Percentiles rank a stretch among this genome's conserved stretches.
These are phyloP conservation scores for Drosophila fungiperda DNA, from an alignment of 2,888 invertebrate species.

Conservation along the genomic window DNA sequence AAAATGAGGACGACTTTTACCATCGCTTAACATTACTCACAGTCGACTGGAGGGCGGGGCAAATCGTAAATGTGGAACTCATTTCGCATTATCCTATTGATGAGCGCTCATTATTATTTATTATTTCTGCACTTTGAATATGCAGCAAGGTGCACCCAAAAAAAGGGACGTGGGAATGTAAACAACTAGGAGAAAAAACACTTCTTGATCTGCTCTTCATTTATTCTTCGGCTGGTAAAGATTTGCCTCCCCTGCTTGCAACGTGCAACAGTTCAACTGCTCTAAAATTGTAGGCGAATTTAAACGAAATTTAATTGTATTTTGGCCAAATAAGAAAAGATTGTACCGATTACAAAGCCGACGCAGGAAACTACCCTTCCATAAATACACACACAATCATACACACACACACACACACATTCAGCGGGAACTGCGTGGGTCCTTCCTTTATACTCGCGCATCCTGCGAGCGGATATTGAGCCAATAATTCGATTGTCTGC, in stretches of 20 bases:
- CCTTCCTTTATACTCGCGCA: slow-evolving; percentile 4
- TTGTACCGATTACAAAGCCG: slow-evolving; percentile 26
- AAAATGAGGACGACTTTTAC: slow-evolving; percentile 58
- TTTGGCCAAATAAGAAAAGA: slow-evolving; percentile 40
- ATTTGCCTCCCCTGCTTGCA: slow-evolving; percentile 22
- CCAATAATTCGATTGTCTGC: slow-evolving; percentile 77
- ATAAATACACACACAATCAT: slow-evolving; percentile 6
- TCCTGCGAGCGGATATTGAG: slow-evolving; percentile 69
- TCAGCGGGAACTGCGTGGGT: slow-evolving; percentile 28
- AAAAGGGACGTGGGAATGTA: slow-evolving; percentile 74
- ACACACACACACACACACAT: slow-evolving; percentile 13
- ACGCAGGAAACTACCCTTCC: slow-evolving; percentile 63
- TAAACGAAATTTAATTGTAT: slow-evolving; percentile 79
- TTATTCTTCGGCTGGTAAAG: slow-evolving; percentile 36
- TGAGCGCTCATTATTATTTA: slow-evolving; percentile 77
- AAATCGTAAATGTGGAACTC: slow-evolving; percentile 62
- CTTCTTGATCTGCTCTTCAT: not conserved
- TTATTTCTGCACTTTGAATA: slow-evolving; percentile 63
- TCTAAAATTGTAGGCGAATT: slow-evolving; percentile 50
- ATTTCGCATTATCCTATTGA: slow-evolving; percentile 80
- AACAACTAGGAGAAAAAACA: slow-evolving; percentile 55
- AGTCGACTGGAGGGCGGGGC: slow-evolving; percentile 47
- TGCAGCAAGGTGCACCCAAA: slow-evolving; percentile 65
- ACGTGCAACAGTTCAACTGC: slow-evolving; percentile 36
- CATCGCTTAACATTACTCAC: slow-evolving; percentile 63